Percentiles rank a stretch among this genome's conserved stretches.
Conservation (phyloP, 2,797 vertebrate species). For the Clarias pachynema region DNA sequence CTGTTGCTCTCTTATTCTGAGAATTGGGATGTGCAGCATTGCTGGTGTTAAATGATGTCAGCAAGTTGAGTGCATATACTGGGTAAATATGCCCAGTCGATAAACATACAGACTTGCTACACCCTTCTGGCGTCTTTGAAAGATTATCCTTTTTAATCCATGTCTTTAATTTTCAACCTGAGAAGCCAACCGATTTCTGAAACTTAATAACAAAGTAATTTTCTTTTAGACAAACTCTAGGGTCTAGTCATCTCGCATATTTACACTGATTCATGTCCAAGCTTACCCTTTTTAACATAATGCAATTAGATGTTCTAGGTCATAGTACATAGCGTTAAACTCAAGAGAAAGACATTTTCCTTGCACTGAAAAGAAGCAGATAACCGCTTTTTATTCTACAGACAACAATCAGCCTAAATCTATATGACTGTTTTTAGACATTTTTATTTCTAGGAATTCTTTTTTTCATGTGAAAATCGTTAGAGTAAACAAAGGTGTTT, state of each 20-base stretch:
- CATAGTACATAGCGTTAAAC: constrained; percentile 20
- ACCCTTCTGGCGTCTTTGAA: neutral
- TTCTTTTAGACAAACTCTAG: neutral
- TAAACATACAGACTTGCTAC: neutral
- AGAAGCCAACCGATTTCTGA: neutral
- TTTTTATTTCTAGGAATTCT: neutral
- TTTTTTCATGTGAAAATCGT: neutral
- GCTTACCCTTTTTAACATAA: constrained; percentile 28
- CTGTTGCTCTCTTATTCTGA: neutral
- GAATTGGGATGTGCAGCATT: neutral
- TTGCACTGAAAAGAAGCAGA: constrained; percentile 4
- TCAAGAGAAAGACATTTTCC: constrained; percentile 7
- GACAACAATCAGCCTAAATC: constrained; percentile 40
- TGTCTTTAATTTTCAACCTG: constrained; percentile 43
- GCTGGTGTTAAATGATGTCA: neutral
- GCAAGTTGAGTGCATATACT: neutral
- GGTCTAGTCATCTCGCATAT: constrained; percentile 19
- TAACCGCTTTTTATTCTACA: constrained; percentile 14
- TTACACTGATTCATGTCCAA: constrained; percentile 16
- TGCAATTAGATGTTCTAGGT: constrained; percentile 25
- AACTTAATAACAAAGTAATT: constrained; percentile 8
- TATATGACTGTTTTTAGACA: neutral
- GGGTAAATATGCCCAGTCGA: neutral
- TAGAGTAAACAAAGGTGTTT: constrained; percentile 11
- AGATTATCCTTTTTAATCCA: constrained; percentile 33